Evolutionary conservation across 2,888 invertebrate species (phyloP).

Genomic region (Pollenia labialis): DNA sequence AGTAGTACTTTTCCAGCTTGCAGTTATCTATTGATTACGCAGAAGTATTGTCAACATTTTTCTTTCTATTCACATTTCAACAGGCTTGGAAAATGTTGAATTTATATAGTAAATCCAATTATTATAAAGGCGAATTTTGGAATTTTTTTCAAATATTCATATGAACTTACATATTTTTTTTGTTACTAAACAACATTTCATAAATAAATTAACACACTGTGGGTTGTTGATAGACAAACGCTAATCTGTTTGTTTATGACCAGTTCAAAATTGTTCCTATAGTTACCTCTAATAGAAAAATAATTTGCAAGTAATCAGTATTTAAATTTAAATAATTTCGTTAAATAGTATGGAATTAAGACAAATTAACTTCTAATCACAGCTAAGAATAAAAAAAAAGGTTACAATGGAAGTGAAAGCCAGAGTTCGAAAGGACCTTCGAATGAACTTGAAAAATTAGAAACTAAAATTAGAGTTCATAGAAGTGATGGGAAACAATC

Average conservation of each 20-base stretch:
- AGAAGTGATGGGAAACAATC: too few relatives aligned
- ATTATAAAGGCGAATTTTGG: conserved; percentile 20
- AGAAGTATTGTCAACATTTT: conserved; percentile 57
- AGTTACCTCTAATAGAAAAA: too few relatives aligned
- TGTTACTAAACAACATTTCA: conserved; percentile 10
- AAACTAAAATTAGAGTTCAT: too few relatives aligned
- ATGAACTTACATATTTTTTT: background rate
- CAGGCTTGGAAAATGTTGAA: conserved; percentile 30
- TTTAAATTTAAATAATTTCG: too few relatives aligned
- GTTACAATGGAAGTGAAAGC: too few relatives aligned
- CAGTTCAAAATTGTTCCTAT: too few relatives aligned
- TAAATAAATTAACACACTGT: background rate
- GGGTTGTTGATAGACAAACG: background rate
- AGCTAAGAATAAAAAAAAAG: too few relatives aligned
- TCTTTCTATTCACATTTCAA: conserved; percentile 22
- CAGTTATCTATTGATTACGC: conserved; percentile 57
- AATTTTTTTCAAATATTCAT: background rate
- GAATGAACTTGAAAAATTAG: too few relatives aligned
- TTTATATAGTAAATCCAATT: conserved; percentile 52
- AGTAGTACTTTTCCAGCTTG: conserved; percentile 16
- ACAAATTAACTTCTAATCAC: too few relatives aligned
- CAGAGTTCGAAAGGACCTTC: too few relatives aligned
- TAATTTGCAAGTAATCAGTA: too few relatives aligned
- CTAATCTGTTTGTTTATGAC: background rate
- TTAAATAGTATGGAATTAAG: too few relatives aligned